A percentile compares a stretch with the other conserved stretches of the same genome.
These are phyloP conservation scores for Adelges cooleyi DNA, from an alignment of 1,140 invertebrate species.

Conservation along the genomic window DNA sequence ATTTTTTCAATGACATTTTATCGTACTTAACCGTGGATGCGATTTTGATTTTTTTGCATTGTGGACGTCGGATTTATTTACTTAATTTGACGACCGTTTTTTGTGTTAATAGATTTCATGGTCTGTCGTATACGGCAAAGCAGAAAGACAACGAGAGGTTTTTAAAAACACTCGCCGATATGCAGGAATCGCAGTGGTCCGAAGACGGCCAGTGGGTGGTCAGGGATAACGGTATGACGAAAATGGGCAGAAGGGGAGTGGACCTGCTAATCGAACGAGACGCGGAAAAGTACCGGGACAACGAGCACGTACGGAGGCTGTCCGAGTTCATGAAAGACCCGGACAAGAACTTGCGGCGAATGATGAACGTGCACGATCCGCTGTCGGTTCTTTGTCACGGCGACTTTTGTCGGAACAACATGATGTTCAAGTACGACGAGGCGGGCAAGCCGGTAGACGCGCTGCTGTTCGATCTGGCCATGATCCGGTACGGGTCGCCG, in stretches of 20 bases:
- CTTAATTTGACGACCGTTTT: too few relatives aligned
- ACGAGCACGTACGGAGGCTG: not conserved
- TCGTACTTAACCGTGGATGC: too few relatives aligned
- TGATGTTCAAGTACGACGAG: slow-evolving; percentile 33
- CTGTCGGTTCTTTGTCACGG: slow-evolving; percentile 39
- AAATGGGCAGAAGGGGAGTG: not conserved
- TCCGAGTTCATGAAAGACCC: not conserved
- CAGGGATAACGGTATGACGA: not conserved
- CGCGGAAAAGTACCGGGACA: not conserved
- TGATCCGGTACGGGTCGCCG: slow-evolving; percentile 36
- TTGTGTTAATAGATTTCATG: not conserved
- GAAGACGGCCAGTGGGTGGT: not conserved
- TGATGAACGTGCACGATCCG: slow-evolving; percentile 31
- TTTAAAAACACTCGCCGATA: not conserved
- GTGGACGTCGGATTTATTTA: too few relatives aligned
- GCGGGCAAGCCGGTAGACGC: slow-evolving; percentile 32
- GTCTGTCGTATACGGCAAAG: slow-evolving; percentile 14
- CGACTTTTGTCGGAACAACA: slow-evolving; percentile 39
- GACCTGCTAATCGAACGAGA: not conserved
- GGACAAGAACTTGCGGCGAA: not conserved
- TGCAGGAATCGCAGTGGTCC: not conserved
- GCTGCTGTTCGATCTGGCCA: slow-evolving; percentile 39
- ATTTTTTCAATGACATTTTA: too few relatives aligned
- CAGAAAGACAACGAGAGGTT: not conserved
- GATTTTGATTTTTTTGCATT: too few relatives aligned